phyloP scores from a whole-genome alignment of 1,140 invertebrate species.

The Triops cancriformis region DNA sequence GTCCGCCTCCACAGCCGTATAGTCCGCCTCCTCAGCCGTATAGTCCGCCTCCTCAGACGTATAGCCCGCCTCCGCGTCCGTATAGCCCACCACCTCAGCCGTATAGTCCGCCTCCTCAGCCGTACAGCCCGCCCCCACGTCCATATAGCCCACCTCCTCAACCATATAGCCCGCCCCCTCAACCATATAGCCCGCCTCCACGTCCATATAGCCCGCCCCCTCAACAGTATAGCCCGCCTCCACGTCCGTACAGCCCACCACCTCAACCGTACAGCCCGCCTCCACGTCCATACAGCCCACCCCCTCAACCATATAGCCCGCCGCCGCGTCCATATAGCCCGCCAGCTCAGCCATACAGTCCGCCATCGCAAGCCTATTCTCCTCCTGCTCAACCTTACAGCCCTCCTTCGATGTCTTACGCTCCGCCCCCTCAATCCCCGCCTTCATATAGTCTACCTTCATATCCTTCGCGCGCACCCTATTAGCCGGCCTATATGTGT shows the following conservation, averaged over 20 bases:
- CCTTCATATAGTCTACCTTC: background rate
- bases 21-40: background rate
- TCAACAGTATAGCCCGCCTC: background rate
- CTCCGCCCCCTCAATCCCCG: background rate
- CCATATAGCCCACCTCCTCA: background rate
- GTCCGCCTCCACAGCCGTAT: background rate
- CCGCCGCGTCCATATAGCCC: background rate
- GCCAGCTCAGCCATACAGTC: background rate
- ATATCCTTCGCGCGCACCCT: background rate
- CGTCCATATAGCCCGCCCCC: background rate
- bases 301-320: background rate
- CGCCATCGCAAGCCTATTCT: background rate
- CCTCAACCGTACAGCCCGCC: background rate
- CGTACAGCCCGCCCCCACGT: background rate
- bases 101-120: constrained; percentile 2
- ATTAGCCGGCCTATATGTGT: background rate
- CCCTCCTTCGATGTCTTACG: background rate
- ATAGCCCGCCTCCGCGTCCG: background rate
- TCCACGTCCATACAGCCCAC: background rate
- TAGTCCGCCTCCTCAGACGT: background rate
- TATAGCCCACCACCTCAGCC: background rate
- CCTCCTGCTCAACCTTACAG: background rate
- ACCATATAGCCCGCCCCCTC: background rate
- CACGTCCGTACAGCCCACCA: background rate
- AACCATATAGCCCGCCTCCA: background rate